A percentile compares a stretch with the other conserved stretches of the same genome.
These are phyloP conservation scores for Myathropa florea DNA, from an alignment of 2,888 invertebrate species.

Conservation along the genomic window DNA sequence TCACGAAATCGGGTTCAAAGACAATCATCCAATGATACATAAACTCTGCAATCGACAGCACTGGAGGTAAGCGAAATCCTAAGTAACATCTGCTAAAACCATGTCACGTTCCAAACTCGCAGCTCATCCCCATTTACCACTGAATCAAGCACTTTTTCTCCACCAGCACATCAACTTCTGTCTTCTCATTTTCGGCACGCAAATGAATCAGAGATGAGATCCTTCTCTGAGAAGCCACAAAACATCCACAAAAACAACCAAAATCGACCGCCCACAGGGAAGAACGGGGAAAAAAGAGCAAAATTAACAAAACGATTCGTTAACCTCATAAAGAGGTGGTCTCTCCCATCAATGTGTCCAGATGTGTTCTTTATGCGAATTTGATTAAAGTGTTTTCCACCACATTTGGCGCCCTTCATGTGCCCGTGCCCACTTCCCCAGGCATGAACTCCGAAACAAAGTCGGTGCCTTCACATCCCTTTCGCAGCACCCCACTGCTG, in stretches of 20 bases:
- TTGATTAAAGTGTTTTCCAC: slow-evolving; percentile 49
- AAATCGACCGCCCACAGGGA: background rate
- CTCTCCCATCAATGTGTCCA: slow-evolving; percentile 11
- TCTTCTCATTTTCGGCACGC: background rate
- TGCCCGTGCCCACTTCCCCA: background rate
- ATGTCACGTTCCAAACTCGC: background rate
- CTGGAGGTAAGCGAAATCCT: too few relatives aligned
- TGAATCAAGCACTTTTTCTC: background rate
- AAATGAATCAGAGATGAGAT: background rate
- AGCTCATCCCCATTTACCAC: background rate
- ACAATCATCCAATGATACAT: too few relatives aligned
- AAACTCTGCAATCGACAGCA: too few relatives aligned
- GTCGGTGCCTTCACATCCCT: background rate
- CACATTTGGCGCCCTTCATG: slow-evolving; percentile 39
- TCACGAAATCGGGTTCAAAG: too few relatives aligned
- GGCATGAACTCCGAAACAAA: background rate
- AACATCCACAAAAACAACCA: slow-evolving; percentile 2
- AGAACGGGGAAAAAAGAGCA: background rate
- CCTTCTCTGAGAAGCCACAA: background rate
- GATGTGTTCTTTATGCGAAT: slow-evolving; percentile 35
- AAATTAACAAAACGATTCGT: slow-evolving; percentile 54
- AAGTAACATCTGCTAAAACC: too few relatives aligned
- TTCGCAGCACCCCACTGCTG: background rate
- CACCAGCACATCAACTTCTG: too few relatives aligned
- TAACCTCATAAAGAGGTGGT: slow-evolving; percentile 45